These are phyloP conservation scores for Oreochromis tanganicae DNA, from an alignment of 2,113 vertebrate genomes.

Conservation along the genomic window DNA sequence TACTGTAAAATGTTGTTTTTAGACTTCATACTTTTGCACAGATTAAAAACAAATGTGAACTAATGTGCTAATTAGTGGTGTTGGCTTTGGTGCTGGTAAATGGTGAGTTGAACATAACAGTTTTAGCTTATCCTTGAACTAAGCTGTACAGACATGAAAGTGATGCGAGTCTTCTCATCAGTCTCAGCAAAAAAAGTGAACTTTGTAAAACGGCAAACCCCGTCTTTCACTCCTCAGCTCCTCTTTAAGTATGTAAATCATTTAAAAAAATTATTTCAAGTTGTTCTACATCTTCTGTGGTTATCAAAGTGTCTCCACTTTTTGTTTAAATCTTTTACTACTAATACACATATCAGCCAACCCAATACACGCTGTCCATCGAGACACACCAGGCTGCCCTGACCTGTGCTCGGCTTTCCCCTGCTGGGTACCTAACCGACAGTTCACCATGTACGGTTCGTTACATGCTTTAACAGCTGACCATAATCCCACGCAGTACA, in stretches of 20 bases:
- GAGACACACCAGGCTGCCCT: neutral
- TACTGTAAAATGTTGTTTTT: neutral
- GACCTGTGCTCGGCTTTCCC: neutral
- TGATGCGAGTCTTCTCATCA: neutral
- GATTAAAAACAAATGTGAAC: neutral
- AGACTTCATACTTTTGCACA: neutral
- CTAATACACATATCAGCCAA: slow-evolving; percentile 38
- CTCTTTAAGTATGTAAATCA: neutral
- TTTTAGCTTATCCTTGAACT: neutral
- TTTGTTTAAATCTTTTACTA: slow-evolving; percentile 30
- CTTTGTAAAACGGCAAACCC: neutral
- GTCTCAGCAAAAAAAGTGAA: neutral
- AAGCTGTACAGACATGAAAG: neutral
- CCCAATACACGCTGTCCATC: neutral
- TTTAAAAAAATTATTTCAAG: neutral
- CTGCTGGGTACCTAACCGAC: neutral
- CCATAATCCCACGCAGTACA: neutral
- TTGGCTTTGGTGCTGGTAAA: neutral
- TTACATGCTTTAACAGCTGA: slow-evolving; percentile 7
- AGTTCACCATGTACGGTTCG: slow-evolving; percentile 1
- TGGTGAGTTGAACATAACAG: neutral
- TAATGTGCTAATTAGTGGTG: neutral
- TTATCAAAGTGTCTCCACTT: slow-evolving; percentile 57
- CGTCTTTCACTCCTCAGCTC: rapidly evolving
- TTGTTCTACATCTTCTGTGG: slow-evolving; percentile 50